These are phyloP conservation scores for Tragulus kanchil DNA, from an alignment of 2,113 vertebrate species.

Conservation along the genomic window DNA sequence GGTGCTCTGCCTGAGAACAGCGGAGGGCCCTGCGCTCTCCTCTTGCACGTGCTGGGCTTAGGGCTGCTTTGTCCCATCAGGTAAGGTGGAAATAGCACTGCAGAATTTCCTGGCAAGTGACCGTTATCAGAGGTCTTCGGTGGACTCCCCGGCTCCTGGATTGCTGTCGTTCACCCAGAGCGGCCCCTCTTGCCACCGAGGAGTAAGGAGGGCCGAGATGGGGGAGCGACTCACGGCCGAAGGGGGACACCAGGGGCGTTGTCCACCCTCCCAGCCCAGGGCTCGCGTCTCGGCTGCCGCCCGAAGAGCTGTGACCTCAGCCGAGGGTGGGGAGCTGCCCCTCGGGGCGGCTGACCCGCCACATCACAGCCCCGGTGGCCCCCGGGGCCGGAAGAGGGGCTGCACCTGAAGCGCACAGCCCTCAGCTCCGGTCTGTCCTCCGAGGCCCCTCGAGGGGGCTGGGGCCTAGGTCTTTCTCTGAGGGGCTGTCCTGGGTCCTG, in stretches of 20 bases:
- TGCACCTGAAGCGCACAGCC: fast-evolving
- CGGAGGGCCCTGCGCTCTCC: too few species aligned
- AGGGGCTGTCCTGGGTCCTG: not conserved
- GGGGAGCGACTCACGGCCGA: not conserved
- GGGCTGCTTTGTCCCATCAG: fast-evolving
- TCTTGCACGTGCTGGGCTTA: fast-evolving
- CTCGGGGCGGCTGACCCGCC: too few species aligned
- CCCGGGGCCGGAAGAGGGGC: fast-evolving
- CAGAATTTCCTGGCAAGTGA: not conserved
- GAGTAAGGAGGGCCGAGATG: fast-evolving
- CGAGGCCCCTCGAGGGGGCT: fast-evolving
- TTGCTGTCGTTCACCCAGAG: not conserved
- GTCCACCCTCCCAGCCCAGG: not conserved
- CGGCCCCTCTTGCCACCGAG: not conserved
- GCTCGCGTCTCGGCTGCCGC: fast-evolving
- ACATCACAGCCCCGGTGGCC: fast-evolving
- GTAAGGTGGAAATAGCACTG: fast-evolving
- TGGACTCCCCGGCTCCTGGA: fast-evolving
- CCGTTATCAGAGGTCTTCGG: fast-evolving
- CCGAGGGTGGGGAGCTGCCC: too few species aligned
- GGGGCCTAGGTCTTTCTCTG: fast-evolving
- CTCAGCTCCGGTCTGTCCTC: too few species aligned
- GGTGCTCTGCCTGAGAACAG: fast-evolving
- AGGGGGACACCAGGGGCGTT: too few species aligned
- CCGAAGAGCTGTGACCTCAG: not conserved